Percentiles rank a stretch among this genome's conserved stretches.
phyloP scores from a whole-genome alignment of 2,797 vertebrate genomes.

The Chelonia mydas region DNA sequence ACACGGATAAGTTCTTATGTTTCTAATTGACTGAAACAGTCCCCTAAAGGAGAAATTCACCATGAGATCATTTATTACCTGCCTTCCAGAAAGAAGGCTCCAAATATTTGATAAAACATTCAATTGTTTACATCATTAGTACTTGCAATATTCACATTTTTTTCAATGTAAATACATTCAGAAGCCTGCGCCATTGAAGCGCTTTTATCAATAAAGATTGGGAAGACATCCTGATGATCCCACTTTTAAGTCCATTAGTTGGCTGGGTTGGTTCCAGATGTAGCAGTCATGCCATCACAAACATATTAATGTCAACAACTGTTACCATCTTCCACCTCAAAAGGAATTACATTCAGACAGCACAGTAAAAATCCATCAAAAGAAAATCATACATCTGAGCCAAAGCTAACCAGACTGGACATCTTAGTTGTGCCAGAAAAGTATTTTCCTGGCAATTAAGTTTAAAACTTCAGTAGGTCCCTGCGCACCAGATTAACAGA shows the following conservation, averaged over 20 bases:
- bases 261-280: conserved; percentile 41
- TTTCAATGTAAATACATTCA: neutral
- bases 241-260: conserved; percentile 56
- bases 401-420: conserved; percentile 22
- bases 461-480: neutral
- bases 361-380: neutral
- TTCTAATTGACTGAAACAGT: neutral
- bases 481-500: neutral
- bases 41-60: neutral
- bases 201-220: conserved; percentile 38
- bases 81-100: conserved; percentile 21
- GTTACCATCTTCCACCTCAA: neutral
- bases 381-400: conserved; percentile 21
- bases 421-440: conserved; percentile 41
- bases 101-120: conserved; percentile 52
- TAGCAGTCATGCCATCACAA: neutral
- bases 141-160: conserved; percentile 16
- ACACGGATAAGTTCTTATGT: neutral
- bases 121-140: conserved; percentile 49
- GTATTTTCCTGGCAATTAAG: neutral
- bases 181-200: conserved; percentile 38
- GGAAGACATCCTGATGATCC: conserved; percentile 25
- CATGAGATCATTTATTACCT: conserved; percentile 27
- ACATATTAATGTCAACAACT: conserved; percentile 57
- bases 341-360: neutral